A percentile compares a stretch with the other conserved stretches of the same genome.
These are phyloP conservation scores for Epinotia ramella DNA, from an alignment of 2,888 invertebrate species.

Conservation along the genomic window DNA sequence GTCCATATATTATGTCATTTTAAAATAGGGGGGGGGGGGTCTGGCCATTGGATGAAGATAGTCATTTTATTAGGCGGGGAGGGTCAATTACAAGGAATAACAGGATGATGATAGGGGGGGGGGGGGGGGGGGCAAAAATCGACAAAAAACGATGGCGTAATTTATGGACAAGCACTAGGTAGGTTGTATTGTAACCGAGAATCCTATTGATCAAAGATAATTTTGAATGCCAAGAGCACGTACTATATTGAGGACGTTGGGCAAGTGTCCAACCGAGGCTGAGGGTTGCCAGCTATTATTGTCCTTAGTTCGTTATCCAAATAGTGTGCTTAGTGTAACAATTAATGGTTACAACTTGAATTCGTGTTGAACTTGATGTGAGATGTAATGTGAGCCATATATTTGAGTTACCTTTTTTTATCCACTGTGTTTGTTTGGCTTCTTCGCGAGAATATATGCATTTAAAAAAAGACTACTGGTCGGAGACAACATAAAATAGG, in stretches of 20 bases:
- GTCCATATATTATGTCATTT: no score
- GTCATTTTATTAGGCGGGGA: no score
- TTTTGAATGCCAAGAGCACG: neutral
- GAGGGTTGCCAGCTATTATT: constrained; percentile 16
- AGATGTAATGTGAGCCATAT: neutral
- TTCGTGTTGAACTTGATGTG: neutral
- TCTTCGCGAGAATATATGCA: neutral
- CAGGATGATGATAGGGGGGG: no score
- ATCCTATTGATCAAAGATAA: neutral
- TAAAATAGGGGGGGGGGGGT: no score
- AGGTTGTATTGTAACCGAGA: constrained; percentile 9
- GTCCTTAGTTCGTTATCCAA: constrained; percentile 11
- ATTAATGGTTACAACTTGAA: constrained; percentile 4
- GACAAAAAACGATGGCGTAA: no score
- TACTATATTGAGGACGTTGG: constrained; percentile 14
- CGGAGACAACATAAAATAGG: neutral
- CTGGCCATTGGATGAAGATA: no score
- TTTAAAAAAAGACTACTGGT: no score
- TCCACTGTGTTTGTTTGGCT: neutral
- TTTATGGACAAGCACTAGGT: no score
- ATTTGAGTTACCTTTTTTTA: neutral
- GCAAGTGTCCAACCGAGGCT: constrained; percentile 24
- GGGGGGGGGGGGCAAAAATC: no score
- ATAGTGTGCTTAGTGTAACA: neutral
- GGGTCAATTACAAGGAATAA: no score